Base-by-base conservation (phyloP, 2,888 invertebrate genomes). In the Eudasyphora cyanicolor region DNA sequence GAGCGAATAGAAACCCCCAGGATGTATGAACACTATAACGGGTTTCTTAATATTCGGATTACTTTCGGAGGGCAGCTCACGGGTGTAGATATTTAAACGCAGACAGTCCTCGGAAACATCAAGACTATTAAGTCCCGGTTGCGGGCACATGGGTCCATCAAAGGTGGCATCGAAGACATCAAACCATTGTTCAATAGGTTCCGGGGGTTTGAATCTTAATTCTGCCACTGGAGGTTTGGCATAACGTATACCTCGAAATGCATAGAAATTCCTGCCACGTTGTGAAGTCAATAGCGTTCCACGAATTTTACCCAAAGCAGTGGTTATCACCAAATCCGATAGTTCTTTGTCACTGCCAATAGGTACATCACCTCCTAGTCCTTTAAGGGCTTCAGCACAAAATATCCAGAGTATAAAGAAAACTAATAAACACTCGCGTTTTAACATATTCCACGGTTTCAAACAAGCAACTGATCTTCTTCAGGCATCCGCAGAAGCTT, bases 1-100 rank as follows among this genome's bases (percentile, higher is more conserved):
- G 27, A 92, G 91, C 0, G 92, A 92, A 88, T 95, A 94, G 89
- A 94, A 95, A n/a, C 93, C 95, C 0, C 96, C 96, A 0, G 94
- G 93, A 90, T 95, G 96, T 82, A 96, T 93, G 89, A 93, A 95
- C 0, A 96, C 93, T 6, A 96, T 91, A 1, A 96, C 96, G 0
- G 96, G 95, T 12, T 87, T 88, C 57, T 88, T 88, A 0, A 89
- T 85, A 85, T 91, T 90, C 4, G 88, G 87, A 45, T 88, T 88
- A 5, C 80, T 2, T 42, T 90, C 88, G 10, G 87, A 88, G 62
- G 91, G 91, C 42, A 92, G 70, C 54, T 91, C 89, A 0, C 88
- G 87, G 0, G 93, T 93, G 85, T 94, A 94, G 57, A 94, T 93
- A 86, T 94, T 94, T 8, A 94, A 87, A 10, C 93, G 91, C 10